Evolutionary conservation across 2,797 vertebrate species (phyloP).

Genomic region (Pangasius krempfi): DNA sequence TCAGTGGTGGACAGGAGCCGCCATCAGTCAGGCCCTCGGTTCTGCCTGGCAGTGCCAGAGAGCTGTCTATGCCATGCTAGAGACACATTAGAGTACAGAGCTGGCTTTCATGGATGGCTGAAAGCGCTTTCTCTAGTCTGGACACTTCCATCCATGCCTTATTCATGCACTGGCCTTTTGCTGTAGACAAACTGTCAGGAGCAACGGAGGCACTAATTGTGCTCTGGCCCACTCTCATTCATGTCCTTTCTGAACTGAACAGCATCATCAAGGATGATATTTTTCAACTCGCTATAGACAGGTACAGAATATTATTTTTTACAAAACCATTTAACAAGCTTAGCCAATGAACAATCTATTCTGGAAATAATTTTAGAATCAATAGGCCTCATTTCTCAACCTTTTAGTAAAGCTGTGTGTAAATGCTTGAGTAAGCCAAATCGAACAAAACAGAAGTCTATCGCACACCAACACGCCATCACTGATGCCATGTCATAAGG

Average conservation of each 20-base stretch:
- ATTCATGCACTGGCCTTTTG: slow-evolving; percentile 37
- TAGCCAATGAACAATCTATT: neutral
- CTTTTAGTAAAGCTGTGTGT: neutral
- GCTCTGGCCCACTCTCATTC: neutral
- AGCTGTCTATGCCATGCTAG: slow-evolving; percentile 30
- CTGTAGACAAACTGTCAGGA: slow-evolving; percentile 31
- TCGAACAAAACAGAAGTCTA: neutral
- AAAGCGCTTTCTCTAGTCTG: slow-evolving; percentile 14
- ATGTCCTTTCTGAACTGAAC: neutral
- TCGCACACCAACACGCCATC: neutral
- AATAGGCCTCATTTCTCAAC: neutral
- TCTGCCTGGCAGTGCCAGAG: slow-evolving; percentile 27
- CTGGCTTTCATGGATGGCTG: slow-evolving; percentile 26
- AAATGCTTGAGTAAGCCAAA: neutral
- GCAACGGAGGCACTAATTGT: neutral
- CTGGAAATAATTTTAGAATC: neutral
- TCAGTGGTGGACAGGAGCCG: neutral
- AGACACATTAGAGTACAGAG: slow-evolving; percentile 14
- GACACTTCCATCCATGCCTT: slow-evolving; percentile 20
- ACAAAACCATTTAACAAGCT: neutral
- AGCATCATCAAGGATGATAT: neutral
- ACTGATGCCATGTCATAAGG: neutral
- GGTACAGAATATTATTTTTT: neutral
- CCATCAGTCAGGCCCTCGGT: neutral
- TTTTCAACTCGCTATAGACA: neutral